Evolutionary conservation across 2,113 vertebrate species (phyloP).

Genomic region (Naja naja): DNA sequence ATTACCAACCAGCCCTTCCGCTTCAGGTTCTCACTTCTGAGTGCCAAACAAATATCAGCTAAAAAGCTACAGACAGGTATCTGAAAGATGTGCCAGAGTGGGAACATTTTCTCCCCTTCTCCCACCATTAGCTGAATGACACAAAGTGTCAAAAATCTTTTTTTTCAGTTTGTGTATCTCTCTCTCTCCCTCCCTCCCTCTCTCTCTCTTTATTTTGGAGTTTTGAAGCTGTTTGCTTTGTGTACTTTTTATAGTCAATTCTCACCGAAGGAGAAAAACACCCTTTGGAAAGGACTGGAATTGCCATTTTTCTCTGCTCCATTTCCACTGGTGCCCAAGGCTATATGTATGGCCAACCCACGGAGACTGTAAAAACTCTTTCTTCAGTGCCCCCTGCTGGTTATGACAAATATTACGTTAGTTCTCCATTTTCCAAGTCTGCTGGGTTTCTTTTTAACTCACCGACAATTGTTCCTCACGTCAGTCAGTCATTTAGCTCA

Average conservation of each 20-base stretch:
- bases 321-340: neutral
- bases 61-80: neutral
- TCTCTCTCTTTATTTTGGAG: constrained; percentile 44
- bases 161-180: constrained; percentile 45
- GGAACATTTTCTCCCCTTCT: neutral
- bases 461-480: neutral
- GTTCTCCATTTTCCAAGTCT: neutral
- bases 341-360: rapidly evolving
- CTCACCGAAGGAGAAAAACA: constrained; percentile 27
- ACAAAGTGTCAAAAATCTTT: constrained; percentile 50
- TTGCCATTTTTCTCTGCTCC: constrained; percentile 43
- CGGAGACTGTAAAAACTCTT: neutral
- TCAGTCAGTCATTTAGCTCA: too few species aligned
- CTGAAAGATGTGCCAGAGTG: constrained; percentile 27
- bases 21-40: neutral
- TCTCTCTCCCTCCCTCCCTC: neutral
- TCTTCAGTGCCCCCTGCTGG: constrained; percentile 43
- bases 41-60: constrained; percentile 13
- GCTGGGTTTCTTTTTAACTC: neutral
- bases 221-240: constrained; percentile 52
- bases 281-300: constrained; percentile 41
- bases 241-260: constrained; percentile 63
- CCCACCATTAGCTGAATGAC: constrained; percentile 4
- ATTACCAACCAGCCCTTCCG: neutral
- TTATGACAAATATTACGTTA: neutral